Evolutionary conservation across 2,113 vertebrate species (phyloP).

Genomic region (Phaethon lepturus): DNA sequence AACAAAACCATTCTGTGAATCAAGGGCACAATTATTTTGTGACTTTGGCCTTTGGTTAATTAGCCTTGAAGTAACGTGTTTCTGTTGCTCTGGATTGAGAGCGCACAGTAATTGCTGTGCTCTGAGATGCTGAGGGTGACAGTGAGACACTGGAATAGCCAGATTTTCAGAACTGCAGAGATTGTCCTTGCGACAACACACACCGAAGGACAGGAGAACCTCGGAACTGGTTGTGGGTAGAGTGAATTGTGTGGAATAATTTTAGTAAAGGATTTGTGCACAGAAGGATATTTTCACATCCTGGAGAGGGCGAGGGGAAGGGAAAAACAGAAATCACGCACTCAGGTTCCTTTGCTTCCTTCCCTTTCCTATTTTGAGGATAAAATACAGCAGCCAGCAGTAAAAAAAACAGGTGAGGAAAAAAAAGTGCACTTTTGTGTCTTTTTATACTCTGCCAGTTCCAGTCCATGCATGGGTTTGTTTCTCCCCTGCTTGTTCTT

Average conservation of each 20-base stretch:
- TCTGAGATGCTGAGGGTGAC: not conserved
- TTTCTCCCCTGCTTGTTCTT: not conserved
- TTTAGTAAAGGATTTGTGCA: not conserved
- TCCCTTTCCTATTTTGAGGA: not conserved
- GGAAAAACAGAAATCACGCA: not conserved
- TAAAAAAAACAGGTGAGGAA: not conserved
- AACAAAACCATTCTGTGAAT: not conserved
- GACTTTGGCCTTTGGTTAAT: not conserved
- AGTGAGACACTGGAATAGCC: not conserved
- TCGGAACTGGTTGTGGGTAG: not conserved
- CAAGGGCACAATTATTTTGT: not conserved
- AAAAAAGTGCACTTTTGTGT: not conserved
- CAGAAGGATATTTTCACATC: not conserved
- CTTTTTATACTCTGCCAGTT: not conserved
- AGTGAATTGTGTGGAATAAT: not conserved
- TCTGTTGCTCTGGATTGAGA: not conserved
- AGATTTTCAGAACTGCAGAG: not conserved
- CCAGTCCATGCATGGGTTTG: not conserved
- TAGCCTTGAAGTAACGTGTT: not conserved
- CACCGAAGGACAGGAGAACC: not conserved
- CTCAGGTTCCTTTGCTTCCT: not conserved
- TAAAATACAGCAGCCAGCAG: not conserved
- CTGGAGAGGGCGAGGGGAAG: accelerated
- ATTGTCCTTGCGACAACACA: not conserved
- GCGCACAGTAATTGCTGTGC: accelerated